Conservation (phyloP, 2,888 invertebrate species). For the Spicauda simplicius region DNA sequence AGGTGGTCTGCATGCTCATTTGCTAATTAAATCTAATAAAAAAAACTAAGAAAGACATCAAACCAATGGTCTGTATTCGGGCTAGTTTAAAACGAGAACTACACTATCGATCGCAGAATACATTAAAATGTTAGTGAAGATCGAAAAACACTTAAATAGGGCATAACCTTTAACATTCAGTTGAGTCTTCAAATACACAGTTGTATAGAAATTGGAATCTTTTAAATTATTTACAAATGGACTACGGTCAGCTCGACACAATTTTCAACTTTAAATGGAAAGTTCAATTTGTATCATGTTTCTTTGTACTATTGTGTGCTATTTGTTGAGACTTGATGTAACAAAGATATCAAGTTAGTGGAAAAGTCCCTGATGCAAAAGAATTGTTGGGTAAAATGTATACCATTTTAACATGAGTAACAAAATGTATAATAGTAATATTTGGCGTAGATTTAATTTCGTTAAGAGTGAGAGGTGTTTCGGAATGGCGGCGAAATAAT, state of each 20-base stretch:
- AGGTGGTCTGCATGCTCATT: too few relatives aligned
- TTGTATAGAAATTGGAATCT: constrained; percentile 1
- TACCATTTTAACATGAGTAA: too few relatives aligned
- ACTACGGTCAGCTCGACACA: background rate
- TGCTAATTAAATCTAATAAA: too few relatives aligned
- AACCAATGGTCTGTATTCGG: background rate
- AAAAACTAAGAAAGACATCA: background rate
- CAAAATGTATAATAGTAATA: too few relatives aligned
- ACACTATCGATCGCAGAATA: constrained; percentile 11
- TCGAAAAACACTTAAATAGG: constrained; percentile 1
- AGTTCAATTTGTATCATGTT: background rate
- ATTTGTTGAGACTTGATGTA: too few relatives aligned
- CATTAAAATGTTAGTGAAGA: constrained; percentile 14
- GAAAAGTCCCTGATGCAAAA: too few relatives aligned
- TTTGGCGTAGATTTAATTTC: too few relatives aligned
- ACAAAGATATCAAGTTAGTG: too few relatives aligned
- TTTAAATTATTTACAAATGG: constrained; percentile 1
- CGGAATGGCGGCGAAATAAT: too few relatives aligned
- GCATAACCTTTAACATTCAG: background rate
- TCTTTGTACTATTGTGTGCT: background rate
- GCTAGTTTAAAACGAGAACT: constrained; percentile 7
- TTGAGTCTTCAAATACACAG: background rate
- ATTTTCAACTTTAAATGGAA: background rate
- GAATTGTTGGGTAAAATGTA: too few relatives aligned
- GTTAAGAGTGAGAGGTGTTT: too few relatives aligned